Base-by-base conservation (phyloP, 2,113 vertebrate species). In the Pardalotus punctatus region DNA sequence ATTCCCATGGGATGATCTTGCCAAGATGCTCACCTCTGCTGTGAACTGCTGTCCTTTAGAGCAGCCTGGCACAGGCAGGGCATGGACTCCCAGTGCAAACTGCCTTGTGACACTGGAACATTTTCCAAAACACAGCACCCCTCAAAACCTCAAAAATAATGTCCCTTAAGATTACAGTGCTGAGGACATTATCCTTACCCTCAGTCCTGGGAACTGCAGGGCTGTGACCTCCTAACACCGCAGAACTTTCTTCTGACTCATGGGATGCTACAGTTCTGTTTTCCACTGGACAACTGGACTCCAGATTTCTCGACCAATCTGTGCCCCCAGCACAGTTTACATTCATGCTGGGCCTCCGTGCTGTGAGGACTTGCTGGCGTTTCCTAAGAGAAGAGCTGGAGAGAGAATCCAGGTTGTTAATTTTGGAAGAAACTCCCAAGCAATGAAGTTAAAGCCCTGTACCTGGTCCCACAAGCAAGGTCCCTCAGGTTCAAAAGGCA, bases 281-380 rank as follows among this genome's bases (percentile, higher is more conserved):
- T 72, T 97, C 97, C 56, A 73, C 87, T 33, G 93, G 67, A 78
- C 93, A 94, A 67, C 8, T 77, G 58, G 96, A 90, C 40, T 98
- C 98, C 4, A 38, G 96, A 77, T 69, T 91, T 61, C 94, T 76
- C 25, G 95, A 35, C 89, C 97, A 96, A 83, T 94, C 94, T 24
- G 96, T 74, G 38, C 97, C 96, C 90, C 47, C 81, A 81, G 95
- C 82, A 71, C 91, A 90, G 72, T 95, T 96, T 47, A 94, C 70
- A 25, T 95, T 98, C 97, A 98, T 98, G 72, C 97, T 98, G 86
- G 92, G 79, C 58, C 62, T 95, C 93, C 78, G 93, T 57, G 85
- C 58, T 4, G 78, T 21, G 29, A 93, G 95, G 76, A 88, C 83
- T 1, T 93, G 96, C 60, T 60, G 58, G 82, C 93, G 92, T 58